Evolutionary conservation across 2,797 vertebrate species (phyloP).

Genomic region (Falco naumanni): DNA sequence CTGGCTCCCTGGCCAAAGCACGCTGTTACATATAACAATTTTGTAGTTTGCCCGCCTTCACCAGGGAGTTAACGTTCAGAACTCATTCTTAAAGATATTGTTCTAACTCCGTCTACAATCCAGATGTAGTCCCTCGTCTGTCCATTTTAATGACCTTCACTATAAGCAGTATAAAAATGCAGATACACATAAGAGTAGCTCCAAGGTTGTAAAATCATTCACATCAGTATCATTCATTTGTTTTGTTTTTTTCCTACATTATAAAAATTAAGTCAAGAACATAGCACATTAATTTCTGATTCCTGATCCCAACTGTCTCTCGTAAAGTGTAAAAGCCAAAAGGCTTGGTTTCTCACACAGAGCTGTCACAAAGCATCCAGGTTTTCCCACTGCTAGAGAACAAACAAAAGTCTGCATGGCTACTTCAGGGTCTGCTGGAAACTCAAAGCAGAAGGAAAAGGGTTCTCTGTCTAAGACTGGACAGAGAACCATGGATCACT

Average conservation of each 20-base stretch:
- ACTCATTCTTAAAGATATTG: background rate
- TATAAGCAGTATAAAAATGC: background rate
- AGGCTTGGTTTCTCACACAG: background rate
- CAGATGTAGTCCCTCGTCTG: background rate
- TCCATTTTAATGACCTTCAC: background rate
- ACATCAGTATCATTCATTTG: background rate
- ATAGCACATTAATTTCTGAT: background rate
- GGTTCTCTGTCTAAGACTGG: background rate
- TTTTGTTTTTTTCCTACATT: background rate
- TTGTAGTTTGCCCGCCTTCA: background rate
- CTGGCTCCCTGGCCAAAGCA: background rate
- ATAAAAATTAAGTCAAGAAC: background rate
- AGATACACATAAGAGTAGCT: background rate
- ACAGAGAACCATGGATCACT: background rate
- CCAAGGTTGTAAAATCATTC: background rate
- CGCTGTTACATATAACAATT: background rate
- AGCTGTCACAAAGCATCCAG: background rate
- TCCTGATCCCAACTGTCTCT: background rate
- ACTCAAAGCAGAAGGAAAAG: background rate
- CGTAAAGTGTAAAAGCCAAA: background rate
- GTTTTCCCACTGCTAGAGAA: background rate
- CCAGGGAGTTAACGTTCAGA: background rate
- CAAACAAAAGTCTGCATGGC: background rate
- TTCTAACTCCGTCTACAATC: background rate
- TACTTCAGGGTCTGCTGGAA: background rate